phyloP scores from a whole-genome alignment of 2,797 vertebrate species.

The Gymnothorax javanicus region DNA sequence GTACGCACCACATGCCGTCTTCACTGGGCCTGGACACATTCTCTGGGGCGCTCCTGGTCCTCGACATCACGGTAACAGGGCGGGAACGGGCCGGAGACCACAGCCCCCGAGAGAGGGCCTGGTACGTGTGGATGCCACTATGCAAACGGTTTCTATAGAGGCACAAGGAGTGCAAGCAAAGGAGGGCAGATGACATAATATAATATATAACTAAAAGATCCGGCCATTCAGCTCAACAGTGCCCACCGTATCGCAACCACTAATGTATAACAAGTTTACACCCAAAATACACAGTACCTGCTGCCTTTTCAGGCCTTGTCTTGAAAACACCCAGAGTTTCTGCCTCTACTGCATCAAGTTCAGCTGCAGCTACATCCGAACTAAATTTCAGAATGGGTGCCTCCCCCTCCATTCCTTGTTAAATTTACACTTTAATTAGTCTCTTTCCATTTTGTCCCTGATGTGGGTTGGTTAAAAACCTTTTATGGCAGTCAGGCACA shows the following conservation, averaged over 20 bases:
- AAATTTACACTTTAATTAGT: neutral
- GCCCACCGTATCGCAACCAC: no score
- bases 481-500: neutral
- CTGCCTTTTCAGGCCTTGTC: no score
- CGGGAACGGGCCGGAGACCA: conserved; percentile 48
- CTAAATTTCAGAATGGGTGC: neutral
- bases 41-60: conserved; percentile 25
- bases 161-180: neutral
- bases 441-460: neutral
- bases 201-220: no score
- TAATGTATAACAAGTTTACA: no score
- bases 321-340: no score
- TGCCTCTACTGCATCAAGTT: neutral
- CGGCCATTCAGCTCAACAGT: no score
- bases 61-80: conserved; percentile 44
- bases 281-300: no score
- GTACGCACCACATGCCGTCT: neutral
- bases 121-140: conserved; percentile 55
- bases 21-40: neutral
- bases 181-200: neutral
- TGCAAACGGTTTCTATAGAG: conserved; percentile 56
- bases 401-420: neutral
- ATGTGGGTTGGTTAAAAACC: neutral
- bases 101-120: conserved; percentile 50
- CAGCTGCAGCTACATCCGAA: neutral